phyloP scores from a whole-genome alignment of 92 coral and sea anemone genomes.

The Porites rus region DNA sequence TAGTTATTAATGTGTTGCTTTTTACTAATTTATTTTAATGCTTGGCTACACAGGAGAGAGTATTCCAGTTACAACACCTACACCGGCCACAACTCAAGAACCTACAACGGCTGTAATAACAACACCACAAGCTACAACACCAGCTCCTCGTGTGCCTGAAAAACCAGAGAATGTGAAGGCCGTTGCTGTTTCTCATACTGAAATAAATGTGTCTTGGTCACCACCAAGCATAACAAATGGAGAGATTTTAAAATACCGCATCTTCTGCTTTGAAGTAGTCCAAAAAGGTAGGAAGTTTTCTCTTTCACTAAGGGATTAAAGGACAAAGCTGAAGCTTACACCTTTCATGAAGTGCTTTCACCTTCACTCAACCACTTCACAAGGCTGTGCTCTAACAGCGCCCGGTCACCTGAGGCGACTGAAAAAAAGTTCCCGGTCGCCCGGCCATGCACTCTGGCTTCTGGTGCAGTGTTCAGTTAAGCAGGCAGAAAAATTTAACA shows the following conservation, averaged over 20 bases:
- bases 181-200: slow-evolving; percentile 58
- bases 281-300: slow-evolving; percentile 21
- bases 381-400: too few species aligned
- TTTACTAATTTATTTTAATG: too few species aligned
- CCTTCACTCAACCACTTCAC: neutral
- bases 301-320: neutral
- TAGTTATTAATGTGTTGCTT: neutral
- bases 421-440: too few species aligned
- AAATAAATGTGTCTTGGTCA: slow-evolving; percentile 76
- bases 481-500: too few species aligned
- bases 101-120: slow-evolving; percentile 33
- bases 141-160: slow-evolving; percentile 46
- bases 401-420: too few species aligned
- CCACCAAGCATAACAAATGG: slow-evolving; percentile 71
- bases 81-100: slow-evolving; percentile 54
- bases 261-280: slow-evolving; percentile 4
- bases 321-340: neutral
- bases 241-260: slow-evolving; percentile 53
- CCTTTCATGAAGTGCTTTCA: too few species aligned
- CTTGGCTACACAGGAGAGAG: slow-evolving; percentile 11
- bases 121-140: slow-evolving; percentile 27
- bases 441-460: too few species aligned
- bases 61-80: slow-evolving; percentile 29
- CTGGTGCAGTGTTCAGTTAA: too few species aligned
- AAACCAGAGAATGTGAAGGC: slow-evolving; percentile 76